Evolutionary conservation across 2,113 vertebrate species (phyloP), one percentile per base, ranked within the genome.

Genomic region (Barnardius zonarius): DNA sequence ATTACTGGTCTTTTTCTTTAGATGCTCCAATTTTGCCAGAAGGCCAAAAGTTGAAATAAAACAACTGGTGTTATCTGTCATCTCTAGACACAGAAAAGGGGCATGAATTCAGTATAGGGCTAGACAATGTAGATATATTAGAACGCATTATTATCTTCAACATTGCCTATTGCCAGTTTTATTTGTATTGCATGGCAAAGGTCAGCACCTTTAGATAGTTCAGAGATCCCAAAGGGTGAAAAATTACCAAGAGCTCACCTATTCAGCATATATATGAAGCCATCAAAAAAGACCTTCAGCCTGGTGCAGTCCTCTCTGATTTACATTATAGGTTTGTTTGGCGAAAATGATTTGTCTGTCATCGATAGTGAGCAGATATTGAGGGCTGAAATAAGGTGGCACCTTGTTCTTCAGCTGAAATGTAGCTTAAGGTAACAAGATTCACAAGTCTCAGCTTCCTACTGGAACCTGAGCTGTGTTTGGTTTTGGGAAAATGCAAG

Each of bases 181-280:
- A 79, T 86, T 88, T 83, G 90, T 91, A 96, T 66, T 88, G 66
- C 37, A 30, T 39, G 69, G 51, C 76, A 91, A 92, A 91, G 86
- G 83, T 81, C 68, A 94, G 43, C 35, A 88, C 33, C 86, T 91
- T 92, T 84, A 67, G 83, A 48, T 57, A 94, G 43, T 81, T 94
- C 80, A 84, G 75, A 79, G 48, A 69, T 81, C 31, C 44, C 43
- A 73, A 79, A 92, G 39, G 37, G 59, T 80, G 67, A 81, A 43
- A 94, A 86, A 86, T 61, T 59, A 75, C 43, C 80, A 86, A 51
- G 68, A 92, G 81, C 70, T 67, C 30, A 62, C 63, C 72, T 92
- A 41, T 59, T 75, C 59, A 81, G 46, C 91, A 84, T 10, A 62
- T 41, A 85, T 28, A 87, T 31, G 84, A 87, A 85, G 68, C 33